phyloP scores from a whole-genome alignment of 2,113 vertebrate species.

The Planiliza haematocheilus region DNA sequence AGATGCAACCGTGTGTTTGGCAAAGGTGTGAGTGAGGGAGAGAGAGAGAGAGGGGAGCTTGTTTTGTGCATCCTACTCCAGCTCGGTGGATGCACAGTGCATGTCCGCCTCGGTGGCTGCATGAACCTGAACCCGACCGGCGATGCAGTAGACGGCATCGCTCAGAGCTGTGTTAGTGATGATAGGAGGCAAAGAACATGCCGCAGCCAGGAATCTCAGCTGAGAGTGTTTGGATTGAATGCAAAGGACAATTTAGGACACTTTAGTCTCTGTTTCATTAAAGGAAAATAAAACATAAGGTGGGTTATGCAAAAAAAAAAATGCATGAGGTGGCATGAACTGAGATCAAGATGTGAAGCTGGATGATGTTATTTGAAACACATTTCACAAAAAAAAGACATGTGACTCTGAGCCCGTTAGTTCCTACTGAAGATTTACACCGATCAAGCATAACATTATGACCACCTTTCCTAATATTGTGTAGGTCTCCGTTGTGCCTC shows the following conservation, averaged over 20 bases:
- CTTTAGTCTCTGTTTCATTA: too few species aligned
- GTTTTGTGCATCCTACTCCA: constrained; percentile 44
- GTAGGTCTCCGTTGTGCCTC: too few species aligned
- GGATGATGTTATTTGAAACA: not conserved
- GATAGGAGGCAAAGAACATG: constrained; percentile 7
- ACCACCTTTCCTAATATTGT: too few species aligned
- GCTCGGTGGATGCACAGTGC: constrained; percentile 44
- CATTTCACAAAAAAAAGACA: not conserved
- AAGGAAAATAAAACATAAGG: too few species aligned
- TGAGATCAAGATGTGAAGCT: not conserved
- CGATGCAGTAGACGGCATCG: constrained; percentile 27
- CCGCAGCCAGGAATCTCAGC: not conserved
- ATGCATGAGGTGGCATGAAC: not conserved
- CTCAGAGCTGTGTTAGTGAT: not conserved
- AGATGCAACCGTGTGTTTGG: constrained; percentile 42
- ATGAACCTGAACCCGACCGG: constrained; percentile 49
- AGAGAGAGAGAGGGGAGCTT: not conserved
- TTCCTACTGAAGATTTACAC: not conserved
- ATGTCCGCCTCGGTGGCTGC: constrained; percentile 56
- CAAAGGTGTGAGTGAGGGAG: not conserved
- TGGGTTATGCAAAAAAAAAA: not conserved
- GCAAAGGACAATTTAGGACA: constrained; percentile 2
- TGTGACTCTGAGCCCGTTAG: not conserved
- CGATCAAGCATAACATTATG: too few species aligned
- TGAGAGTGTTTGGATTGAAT: constrained; percentile 21